A percentile compares a stretch with the other conserved stretches of the same genome.
phyloP scores from a whole-genome alignment of 2,113 vertebrate genomes.

The Bettongia penicillata region DNA sequence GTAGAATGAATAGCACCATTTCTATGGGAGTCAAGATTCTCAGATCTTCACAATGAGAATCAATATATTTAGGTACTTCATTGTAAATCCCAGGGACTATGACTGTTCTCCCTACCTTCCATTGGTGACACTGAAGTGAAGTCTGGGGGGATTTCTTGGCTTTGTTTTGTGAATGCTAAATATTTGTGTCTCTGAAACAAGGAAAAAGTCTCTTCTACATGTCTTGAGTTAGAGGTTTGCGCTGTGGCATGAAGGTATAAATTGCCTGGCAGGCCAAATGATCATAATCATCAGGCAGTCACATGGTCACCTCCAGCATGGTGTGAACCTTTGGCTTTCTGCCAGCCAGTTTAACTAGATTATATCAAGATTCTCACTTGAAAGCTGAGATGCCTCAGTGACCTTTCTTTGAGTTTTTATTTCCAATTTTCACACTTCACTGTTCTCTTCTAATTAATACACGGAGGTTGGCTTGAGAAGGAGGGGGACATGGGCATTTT shows the following conservation, averaged over 20 bases:
- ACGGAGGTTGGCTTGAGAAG: not conserved
- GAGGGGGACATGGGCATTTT: not conserved
- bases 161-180: constrained; percentile 21
- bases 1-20: constrained; percentile 37
- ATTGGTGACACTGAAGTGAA: constrained; percentile 26
- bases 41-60: constrained; percentile 52
- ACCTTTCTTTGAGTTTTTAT: constrained; percentile 36
- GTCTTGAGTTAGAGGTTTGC: not conserved
- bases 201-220: not conserved
- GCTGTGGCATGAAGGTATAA: not conserved
- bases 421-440: constrained; percentile 24
- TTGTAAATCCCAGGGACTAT: constrained; percentile 30
- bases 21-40: not conserved
- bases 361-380: not conserved
- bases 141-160: not conserved
- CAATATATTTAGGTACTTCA: constrained; percentile 38
- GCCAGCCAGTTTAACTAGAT: not conserved
- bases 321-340: not conserved
- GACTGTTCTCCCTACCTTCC: constrained; percentile 3
- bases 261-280: not conserved
- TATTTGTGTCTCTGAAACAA: not conserved
- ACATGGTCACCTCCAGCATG: not conserved
- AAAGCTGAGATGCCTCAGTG: not conserved
- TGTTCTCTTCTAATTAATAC: constrained; percentile 20
- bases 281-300: not conserved